Percentiles rank a stretch among this genome's conserved stretches.
These are phyloP conservation scores for Netta rufina DNA, from an alignment of 2,797 vertebrate species.

Conservation along the genomic window DNA sequence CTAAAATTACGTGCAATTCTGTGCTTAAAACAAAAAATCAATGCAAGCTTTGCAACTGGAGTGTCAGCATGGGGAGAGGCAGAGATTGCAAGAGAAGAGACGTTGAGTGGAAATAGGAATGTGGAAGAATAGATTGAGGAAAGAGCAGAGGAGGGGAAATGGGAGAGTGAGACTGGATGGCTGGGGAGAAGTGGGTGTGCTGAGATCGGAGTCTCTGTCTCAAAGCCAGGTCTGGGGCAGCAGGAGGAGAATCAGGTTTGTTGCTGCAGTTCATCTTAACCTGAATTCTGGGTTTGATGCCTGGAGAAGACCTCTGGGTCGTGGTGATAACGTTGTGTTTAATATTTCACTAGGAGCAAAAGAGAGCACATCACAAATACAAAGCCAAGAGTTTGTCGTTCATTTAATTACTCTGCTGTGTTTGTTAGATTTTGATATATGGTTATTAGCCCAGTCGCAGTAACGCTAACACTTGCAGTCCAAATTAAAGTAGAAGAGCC, in stretches of 20 bases:
- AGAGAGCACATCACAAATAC: fast-evolving
- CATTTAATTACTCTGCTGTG: not conserved
- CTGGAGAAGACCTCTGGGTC: not conserved
- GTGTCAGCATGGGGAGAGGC: not conserved
- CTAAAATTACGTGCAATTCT: not conserved
- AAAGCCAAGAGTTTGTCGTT: not conserved
- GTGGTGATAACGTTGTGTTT: fast-evolving
- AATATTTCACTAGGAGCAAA: not conserved
- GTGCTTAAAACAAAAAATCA: not conserved
- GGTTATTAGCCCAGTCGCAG: not conserved
- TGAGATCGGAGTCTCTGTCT: not conserved
- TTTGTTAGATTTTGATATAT: not conserved
- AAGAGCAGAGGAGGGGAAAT: not conserved
- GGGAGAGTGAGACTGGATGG: too few relatives aligned
- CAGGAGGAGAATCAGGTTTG: not conserved
- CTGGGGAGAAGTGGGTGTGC: not conserved
- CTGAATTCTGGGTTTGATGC: not conserved
- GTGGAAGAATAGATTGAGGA: not conserved
- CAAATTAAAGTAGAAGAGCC: not conserved
- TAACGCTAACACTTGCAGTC: not conserved
- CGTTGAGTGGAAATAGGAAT: not conserved
- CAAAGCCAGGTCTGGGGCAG: not conserved
- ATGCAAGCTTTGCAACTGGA: not conserved
- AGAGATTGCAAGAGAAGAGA: not conserved
- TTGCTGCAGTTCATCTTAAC: not conserved